phyloP scores from a whole-genome alignment of 2,113 vertebrate species.

The Bubalus kerabau region DNA sequence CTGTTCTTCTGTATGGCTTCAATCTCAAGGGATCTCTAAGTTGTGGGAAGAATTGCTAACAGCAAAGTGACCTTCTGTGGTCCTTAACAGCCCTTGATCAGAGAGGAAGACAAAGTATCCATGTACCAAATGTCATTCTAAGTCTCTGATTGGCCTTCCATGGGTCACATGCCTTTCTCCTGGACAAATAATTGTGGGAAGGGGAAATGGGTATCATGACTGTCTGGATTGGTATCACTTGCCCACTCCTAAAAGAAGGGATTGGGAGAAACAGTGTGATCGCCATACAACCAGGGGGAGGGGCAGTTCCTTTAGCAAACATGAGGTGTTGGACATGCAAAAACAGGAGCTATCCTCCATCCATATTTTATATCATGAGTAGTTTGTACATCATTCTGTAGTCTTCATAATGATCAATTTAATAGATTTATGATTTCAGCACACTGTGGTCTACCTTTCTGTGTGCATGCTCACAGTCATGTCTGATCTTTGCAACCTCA shows the following conservation, averaged over 20 bases:
- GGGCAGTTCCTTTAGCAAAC: not conserved
- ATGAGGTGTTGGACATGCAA: not conserved
- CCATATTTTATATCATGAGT: not conserved
- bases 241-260: not conserved
- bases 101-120: not conserved
- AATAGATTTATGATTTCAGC: not conserved
- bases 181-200: not conserved
- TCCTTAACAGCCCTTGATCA: not conserved
- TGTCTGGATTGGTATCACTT: not conserved
- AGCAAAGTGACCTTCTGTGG: not conserved
- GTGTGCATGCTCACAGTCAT: no score
- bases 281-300: not conserved
- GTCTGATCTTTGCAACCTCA: no score
- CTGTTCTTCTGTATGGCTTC: not conserved
- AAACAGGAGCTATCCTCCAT: not conserved
- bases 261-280: not conserved
- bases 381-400: not conserved
- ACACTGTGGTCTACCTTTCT: not conserved
- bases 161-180: not conserved
- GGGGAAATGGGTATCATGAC: not conserved
- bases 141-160: not conserved
- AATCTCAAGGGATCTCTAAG: not conserved
- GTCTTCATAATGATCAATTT: not conserved
- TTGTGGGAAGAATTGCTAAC: not conserved
- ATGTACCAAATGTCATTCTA: not conserved